Evolutionary conservation across 2,113 vertebrate species (phyloP).

Genomic region (Crotalus viridis): DNA sequence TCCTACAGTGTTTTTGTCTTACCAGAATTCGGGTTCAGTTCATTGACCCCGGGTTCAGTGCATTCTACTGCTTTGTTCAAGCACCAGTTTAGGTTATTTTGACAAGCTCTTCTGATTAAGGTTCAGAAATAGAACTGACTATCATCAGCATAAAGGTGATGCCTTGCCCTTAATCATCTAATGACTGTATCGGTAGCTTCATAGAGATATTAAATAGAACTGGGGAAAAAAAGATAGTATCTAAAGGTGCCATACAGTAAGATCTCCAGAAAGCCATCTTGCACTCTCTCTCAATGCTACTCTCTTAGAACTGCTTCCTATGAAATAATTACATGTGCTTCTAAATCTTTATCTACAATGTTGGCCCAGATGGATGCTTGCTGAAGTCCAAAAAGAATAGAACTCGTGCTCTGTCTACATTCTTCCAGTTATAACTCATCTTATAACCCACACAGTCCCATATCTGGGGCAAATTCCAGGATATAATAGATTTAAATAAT

Average conservation of each 20-base stretch:
- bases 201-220: neutral
- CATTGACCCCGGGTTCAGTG: neutral
- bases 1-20: neutral
- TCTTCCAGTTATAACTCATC: neutral
- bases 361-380: neutral
- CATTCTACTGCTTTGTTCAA: neutral
- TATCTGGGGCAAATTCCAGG: neutral
- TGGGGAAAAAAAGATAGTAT: neutral
- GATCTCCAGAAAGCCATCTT: neutral
- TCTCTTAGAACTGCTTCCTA: neutral
- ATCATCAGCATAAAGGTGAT: neutral
- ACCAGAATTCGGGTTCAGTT: neutral
- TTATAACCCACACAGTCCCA: neutral
- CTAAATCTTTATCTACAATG: neutral
- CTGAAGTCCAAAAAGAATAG: neutral
- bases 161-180: neutral
- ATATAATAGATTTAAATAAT: neutral
- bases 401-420: neutral
- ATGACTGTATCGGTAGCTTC: neutral
- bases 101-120: neutral
- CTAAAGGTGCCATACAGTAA: neutral
- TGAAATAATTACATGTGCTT: neutral
- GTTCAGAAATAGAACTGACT: neutral
- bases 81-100: neutral
- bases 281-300: neutral